Conservation (phyloP, 2,113 vertebrate species). For the Bettongia penicillata region DNA sequence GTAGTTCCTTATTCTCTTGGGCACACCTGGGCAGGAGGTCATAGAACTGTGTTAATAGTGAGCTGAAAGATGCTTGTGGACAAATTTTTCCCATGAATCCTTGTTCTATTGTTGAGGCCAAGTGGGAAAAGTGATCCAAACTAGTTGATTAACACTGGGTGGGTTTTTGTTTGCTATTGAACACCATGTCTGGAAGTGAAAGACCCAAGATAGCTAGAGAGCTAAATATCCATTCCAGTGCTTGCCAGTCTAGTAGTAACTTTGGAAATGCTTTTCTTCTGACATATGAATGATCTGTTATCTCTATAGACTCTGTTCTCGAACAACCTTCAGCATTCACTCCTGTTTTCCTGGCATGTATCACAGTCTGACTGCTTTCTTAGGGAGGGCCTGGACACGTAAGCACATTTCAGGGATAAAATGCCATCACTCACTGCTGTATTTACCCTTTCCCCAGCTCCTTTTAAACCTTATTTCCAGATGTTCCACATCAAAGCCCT, state of each 20-base stretch:
- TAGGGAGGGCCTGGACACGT: background rate
- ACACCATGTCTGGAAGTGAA: background rate
- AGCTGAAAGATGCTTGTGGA: background rate
- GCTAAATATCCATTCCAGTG: background rate
- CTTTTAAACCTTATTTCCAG: background rate
- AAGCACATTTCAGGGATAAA: slow-evolving; percentile 12
- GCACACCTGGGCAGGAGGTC: background rate
- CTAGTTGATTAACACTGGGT: background rate
- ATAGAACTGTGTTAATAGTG: background rate
- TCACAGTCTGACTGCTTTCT: background rate
- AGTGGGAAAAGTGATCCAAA: background rate
- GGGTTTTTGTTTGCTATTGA: background rate
- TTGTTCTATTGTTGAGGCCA: background rate
- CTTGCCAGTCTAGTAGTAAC: background rate
- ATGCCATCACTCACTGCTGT: slow-evolving; percentile 15
- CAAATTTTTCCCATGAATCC: background rate
- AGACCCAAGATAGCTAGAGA: background rate
- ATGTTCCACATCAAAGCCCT: slow-evolving; percentile 1
- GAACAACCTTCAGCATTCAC: background rate
- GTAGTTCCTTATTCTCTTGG: background rate
- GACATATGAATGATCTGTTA: background rate
- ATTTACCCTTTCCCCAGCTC: slow-evolving; percentile 6
- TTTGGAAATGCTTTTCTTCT: background rate
- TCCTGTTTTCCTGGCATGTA: background rate
- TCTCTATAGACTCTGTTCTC: background rate